Evolutionary conservation across 92 coral and sea anemone genomes (phyloP).

Genomic region (Pocillopora meandrina): DNA sequence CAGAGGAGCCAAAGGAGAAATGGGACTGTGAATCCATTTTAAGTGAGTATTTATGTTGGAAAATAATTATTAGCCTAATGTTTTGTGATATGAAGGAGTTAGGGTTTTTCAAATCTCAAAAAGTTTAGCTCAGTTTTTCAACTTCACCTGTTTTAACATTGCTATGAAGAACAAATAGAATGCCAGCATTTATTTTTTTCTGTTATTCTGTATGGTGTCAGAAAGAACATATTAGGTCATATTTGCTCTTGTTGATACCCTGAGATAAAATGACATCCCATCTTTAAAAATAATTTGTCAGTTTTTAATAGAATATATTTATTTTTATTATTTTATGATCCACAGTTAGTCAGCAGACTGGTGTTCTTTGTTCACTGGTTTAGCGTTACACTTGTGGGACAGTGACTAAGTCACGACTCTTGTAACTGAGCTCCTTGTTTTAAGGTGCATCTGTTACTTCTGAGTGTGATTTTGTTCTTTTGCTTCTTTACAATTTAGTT

Average conservation of each 20-base stretch:
- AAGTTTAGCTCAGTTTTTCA: too few species aligned
- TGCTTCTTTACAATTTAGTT: constrained; percentile 5
- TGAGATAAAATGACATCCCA: too few species aligned
- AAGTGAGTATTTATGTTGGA: constrained; percentile 56
- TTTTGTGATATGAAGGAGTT: neutral
- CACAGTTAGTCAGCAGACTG: constrained; percentile 63
- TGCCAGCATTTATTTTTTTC: too few species aligned
- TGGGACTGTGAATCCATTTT: constrained; percentile 99
- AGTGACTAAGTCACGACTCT: constrained; percentile 41
- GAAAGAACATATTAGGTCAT: too few species aligned
- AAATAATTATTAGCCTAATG: neutral
- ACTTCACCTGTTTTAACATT: too few species aligned
- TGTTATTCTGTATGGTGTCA: too few species aligned
- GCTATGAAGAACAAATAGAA: too few species aligned
- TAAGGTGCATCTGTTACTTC: constrained; percentile 33
- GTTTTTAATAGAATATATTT: too few species aligned
- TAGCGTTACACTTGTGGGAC: constrained; percentile 73
- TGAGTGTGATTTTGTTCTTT: constrained; percentile 16
- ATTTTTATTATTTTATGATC: neutral
- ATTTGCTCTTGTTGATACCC: too few species aligned
- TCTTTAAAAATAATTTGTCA: too few species aligned
- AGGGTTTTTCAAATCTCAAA: too few species aligned
- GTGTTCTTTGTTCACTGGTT: constrained; percentile 15
- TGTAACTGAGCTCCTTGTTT: constrained; percentile 44
- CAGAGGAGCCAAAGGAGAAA: constrained; percentile 73